Percentiles rank a stretch among this genome's conserved stretches.
Evolutionary conservation across 2,888 invertebrate species (phyloP).

Genomic region (Dasysyrphus tricinctus): DNA sequence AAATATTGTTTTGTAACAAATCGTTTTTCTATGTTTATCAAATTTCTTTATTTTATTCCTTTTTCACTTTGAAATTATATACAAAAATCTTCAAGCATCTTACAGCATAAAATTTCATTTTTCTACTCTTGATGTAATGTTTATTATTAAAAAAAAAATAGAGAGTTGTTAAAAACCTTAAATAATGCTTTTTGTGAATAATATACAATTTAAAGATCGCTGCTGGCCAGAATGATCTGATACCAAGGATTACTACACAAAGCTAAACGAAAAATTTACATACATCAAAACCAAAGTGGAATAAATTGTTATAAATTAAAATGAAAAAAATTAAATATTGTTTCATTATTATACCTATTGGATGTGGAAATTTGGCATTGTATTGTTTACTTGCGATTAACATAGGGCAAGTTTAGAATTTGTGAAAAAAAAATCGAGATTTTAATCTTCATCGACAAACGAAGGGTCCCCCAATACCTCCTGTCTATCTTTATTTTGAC

Average conservation of each 20-base stretch:
- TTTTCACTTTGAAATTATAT: slow-evolving; percentile 44
- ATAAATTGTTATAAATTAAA: slow-evolving; percentile 63
- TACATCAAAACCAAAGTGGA: slow-evolving; percentile 63
- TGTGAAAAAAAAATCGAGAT: no score
- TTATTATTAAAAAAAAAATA: slow-evolving; percentile 35
- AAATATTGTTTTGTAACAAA: slow-evolving; percentile 14
- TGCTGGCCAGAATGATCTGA: slow-evolving; percentile 70
- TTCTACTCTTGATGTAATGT: slow-evolving; percentile 69
- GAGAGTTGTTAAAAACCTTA: slow-evolving; percentile 35
- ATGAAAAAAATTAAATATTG: slow-evolving; percentile 13
- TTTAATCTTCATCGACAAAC: no score
- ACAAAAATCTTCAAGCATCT: slow-evolving; percentile 37
- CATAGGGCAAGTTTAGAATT: no score
- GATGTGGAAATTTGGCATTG: background rate
- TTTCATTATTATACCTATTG: background rate
- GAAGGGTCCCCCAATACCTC: no score
- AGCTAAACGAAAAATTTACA: slow-evolving; percentile 36
- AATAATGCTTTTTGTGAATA: slow-evolving; percentile 55
- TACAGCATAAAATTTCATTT: slow-evolving; percentile 52
- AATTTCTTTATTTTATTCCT: slow-evolving; percentile 17
- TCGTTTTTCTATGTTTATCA: slow-evolving; percentile 31
- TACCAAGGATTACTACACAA: slow-evolving; percentile 50
- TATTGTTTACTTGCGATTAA: background rate
- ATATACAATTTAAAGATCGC: slow-evolving; percentile 51
- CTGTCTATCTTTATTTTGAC: no score